phyloP scores from a whole-genome alignment of 1,140 invertebrate genomes.

The Protaetia brevitarsis region DNA sequence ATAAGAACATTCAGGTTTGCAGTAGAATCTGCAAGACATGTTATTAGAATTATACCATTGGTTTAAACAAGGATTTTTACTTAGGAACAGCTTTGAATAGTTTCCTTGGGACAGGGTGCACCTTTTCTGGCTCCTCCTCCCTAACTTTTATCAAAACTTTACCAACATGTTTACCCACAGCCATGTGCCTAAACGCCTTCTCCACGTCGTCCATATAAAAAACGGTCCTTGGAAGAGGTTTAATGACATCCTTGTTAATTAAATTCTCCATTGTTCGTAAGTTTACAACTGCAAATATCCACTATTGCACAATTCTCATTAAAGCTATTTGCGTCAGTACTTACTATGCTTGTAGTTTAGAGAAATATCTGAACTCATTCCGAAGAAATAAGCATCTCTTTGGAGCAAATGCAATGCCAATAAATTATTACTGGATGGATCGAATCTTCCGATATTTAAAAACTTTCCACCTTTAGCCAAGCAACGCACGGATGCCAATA shows the following conservation, averaged over 20 bases:
- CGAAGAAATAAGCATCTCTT: slow-evolving; percentile 81
- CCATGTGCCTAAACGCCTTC: slow-evolving; percentile 69
- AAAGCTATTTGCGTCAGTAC: too few relatives aligned
- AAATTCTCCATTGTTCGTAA: slow-evolving; percentile 33
- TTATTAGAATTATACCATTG: too few relatives aligned
- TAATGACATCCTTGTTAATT: slow-evolving; percentile 64
- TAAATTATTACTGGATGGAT: slow-evolving; percentile 61
- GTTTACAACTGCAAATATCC: too few relatives aligned
- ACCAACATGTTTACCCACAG: slow-evolving; percentile 81
- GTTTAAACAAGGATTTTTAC: too few relatives aligned
- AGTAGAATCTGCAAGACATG: too few relatives aligned
- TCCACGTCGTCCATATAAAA: slow-evolving; percentile 62
- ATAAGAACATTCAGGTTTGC: too few relatives aligned
- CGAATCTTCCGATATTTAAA: slow-evolving; percentile 77
- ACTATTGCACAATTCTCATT: too few relatives aligned
- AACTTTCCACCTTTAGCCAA: slow-evolving; percentile 67
- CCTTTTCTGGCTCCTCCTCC: slow-evolving; percentile 51
- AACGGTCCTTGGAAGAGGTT: slow-evolving; percentile 58
- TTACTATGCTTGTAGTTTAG: too few relatives aligned
- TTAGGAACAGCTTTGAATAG: too few relatives aligned
- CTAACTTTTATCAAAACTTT: slow-evolving; percentile 73
- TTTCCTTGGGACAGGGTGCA: too few relatives aligned
- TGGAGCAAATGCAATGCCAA: slow-evolving; percentile 74
- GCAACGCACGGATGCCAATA: slow-evolving; percentile 73
- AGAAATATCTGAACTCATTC: slow-evolving; percentile 79